These are phyloP conservation scores for Lydus trimaculatus DNA, from an alignment of 2,888 invertebrate species.

Conservation along the genomic window DNA sequence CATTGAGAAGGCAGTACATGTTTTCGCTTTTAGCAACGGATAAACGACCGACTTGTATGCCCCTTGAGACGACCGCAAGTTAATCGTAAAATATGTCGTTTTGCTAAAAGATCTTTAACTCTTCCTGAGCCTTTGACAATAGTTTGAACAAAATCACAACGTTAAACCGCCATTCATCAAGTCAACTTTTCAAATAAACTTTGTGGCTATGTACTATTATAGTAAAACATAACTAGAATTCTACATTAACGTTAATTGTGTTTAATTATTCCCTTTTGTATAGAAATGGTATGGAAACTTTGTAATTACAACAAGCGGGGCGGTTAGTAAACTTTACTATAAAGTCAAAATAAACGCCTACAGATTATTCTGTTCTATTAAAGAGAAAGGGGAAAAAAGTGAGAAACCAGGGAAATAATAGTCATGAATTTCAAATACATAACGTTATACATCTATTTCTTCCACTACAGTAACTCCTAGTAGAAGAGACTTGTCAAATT, in stretches of 20 bases:
- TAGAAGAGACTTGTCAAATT: background rate
- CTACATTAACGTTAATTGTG: constrained; percentile 29
- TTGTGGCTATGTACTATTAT: constrained; percentile 20
- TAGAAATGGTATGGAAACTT: constrained; percentile 12
- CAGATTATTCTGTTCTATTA: constrained; percentile 1
- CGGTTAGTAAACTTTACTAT: background rate
- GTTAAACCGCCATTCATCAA: constrained; percentile 22
- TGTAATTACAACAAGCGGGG: constrained; percentile 14
- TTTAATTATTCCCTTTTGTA: constrained; percentile 26
- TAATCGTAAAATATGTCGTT: constrained; percentile 52
- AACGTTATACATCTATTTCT: background rate
- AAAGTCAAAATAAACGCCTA: background rate
- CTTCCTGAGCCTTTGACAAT: constrained; percentile 35
- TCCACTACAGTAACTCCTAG: background rate
- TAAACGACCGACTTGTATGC: constrained; percentile 49
- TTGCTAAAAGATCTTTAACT: constrained; percentile 44
- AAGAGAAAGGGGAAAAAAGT: background rate
- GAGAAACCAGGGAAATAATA: background rate
- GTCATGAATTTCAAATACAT: background rate
- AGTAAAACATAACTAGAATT: constrained; percentile 17
- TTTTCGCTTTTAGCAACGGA: constrained; percentile 54
- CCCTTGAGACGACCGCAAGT: constrained; percentile 45
- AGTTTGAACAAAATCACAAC: constrained; percentile 23
- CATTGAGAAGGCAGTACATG: constrained; percentile 46
- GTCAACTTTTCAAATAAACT: constrained; percentile 24